Evolutionary conservation across 2,113 vertebrate species (phyloP).

Genomic region (Piliocolobus tephrosceles): DNA sequence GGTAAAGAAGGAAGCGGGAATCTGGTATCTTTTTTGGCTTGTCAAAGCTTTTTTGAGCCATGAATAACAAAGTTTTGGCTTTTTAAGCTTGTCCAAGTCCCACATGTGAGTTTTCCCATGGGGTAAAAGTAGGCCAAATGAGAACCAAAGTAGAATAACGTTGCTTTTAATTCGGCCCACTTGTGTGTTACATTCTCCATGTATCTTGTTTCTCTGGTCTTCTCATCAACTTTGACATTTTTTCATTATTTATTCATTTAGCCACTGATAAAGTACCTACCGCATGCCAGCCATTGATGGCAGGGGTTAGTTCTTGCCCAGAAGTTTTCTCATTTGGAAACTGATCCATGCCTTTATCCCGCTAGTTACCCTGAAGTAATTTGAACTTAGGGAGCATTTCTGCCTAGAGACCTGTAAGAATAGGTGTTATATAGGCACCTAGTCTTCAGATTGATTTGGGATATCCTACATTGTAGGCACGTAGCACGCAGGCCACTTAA

Average conservation of each 20-base stretch:
- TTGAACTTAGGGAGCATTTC: conserved; percentile 17
- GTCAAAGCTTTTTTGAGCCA: not conserved
- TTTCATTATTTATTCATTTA: conserved; percentile 15
- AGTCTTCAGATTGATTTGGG: not conserved
- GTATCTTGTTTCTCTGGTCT: not conserved
- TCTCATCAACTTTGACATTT: not conserved
- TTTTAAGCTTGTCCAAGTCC: conserved; percentile 52
- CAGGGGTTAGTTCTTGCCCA: not conserved
- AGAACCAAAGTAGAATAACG: conserved; percentile 3
- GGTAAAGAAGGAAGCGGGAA: not conserved
- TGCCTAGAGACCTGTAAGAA: not conserved
- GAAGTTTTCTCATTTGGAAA: not conserved
- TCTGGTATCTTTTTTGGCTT: conserved; percentile 35
- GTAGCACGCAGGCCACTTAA: not conserved
- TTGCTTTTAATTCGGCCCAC: not conserved
- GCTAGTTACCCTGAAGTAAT: not conserved
- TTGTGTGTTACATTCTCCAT: not conserved
- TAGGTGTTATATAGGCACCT: not conserved
- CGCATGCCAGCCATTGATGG: not conserved
- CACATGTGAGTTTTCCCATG: conserved; percentile 49
- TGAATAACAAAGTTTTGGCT: conserved; percentile 53
- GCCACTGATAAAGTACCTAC: not conserved
- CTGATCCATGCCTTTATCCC: not conserved
- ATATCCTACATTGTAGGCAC: not conserved
- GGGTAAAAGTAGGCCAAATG: conserved; percentile 53